phyloP scores from a whole-genome alignment of 2,888 invertebrate species.

The Ormyrus rosae region DNA sequence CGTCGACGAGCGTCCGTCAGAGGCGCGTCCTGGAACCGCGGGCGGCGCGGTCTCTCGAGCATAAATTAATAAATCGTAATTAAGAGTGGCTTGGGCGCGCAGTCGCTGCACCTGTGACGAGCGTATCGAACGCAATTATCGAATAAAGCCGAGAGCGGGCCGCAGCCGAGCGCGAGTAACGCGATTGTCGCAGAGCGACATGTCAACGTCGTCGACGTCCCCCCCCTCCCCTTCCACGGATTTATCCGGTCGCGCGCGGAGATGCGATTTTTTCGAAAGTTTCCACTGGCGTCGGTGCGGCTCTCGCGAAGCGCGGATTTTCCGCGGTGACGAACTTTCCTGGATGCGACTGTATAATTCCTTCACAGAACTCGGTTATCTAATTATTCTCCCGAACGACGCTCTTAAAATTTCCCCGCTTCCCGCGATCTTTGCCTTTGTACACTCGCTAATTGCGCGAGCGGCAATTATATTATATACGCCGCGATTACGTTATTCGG shows the following conservation, averaged over 20 bases:
- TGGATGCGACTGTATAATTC: too few relatives aligned
- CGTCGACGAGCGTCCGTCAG: too few relatives aligned
- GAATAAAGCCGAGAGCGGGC: conserved; percentile 9
- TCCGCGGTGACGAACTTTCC: neutral
- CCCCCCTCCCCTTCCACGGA: conserved; percentile 2
- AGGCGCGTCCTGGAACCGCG: too few relatives aligned
- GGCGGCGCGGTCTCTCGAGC: neutral
- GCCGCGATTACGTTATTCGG: too few relatives aligned
- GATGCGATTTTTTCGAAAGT: neutral
- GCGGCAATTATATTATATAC: too few relatives aligned
- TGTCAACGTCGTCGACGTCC: conserved; percentile 15
- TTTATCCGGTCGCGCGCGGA: conserved; percentile 12
- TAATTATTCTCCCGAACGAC: too few relatives aligned
- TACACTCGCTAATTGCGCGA: too few relatives aligned
- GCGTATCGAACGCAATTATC: conserved; percentile 43
- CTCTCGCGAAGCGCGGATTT: conserved; percentile 11
- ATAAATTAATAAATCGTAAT: conserved; percentile 42
- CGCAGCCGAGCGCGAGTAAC: conserved; percentile 27
- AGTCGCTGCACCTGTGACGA: conserved; percentile 25
- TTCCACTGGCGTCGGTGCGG: neutral
- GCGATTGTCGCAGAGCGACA: conserved; percentile 39
- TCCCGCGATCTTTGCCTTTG: too few relatives aligned
- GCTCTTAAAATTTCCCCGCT: too few relatives aligned
- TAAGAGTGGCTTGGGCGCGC: neutral
- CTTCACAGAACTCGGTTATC: too few relatives aligned